Evolutionary conservation across 2,888 invertebrate species (phyloP).

Genomic region (Cryptocephalus moraei): DNA sequence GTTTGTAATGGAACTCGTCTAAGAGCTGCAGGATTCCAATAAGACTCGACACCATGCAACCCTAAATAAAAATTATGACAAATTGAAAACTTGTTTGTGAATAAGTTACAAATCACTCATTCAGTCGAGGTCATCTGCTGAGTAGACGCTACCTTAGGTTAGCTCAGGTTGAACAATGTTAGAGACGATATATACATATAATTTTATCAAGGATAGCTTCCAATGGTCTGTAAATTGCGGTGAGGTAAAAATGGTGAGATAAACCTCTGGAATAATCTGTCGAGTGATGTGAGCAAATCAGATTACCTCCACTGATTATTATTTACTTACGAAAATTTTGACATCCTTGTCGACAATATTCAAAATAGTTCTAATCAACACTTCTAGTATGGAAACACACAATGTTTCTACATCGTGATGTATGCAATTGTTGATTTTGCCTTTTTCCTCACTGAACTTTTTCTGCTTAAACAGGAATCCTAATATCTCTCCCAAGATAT

Average conservation of each 20-base stretch:
- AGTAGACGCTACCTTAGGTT: not conserved
- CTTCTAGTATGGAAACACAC: constrained; percentile 70
- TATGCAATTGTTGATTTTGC: constrained; percentile 50
- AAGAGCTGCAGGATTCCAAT: constrained; percentile 77
- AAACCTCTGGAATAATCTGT: too few species aligned
- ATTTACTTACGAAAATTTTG: constrained; percentile 43
- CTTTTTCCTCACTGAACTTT: constrained; percentile 39
- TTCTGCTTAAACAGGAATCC: constrained; percentile 48
- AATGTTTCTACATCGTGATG: constrained; percentile 76
- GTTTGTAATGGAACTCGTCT: constrained; percentile 78
- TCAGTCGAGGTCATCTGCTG: not conserved
- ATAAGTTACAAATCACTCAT: too few species aligned
- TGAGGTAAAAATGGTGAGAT: too few species aligned
- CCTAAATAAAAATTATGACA: constrained; percentile 37
- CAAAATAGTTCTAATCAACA: constrained; percentile 75
- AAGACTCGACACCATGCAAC: constrained; percentile 78
- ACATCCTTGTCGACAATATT: constrained; percentile 64
- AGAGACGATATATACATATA: too few species aligned
- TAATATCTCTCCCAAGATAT: constrained; percentile 78
- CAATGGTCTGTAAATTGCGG: too few species aligned
- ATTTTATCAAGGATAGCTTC: too few species aligned
- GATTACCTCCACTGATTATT: too few species aligned
- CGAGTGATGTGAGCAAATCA: too few species aligned
- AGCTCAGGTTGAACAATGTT: not conserved
- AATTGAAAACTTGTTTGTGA: too few species aligned